Evolutionary conservation across 2,888 invertebrate species (phyloP).

Genomic region (Nomada ferruginata): DNA sequence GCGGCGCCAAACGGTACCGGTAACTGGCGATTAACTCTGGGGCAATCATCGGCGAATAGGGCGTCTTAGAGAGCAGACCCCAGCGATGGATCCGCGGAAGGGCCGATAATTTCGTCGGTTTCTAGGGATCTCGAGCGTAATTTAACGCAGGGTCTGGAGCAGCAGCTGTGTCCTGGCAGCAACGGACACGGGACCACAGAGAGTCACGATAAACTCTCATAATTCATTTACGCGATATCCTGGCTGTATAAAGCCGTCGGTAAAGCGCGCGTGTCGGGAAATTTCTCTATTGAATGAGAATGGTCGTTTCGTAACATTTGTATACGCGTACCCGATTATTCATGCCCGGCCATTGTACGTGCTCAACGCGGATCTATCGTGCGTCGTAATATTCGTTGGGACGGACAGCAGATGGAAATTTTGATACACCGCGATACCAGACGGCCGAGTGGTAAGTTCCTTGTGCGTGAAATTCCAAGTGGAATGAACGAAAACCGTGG

Average conservation of each 20-base stretch:
- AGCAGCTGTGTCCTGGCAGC: constrained; percentile 70
- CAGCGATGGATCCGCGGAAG: constrained; percentile 49
- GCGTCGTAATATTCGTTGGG: constrained; percentile 38
- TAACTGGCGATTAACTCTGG: constrained; percentile 11
- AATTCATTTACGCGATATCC: constrained; percentile 75
- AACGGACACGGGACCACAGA: constrained; percentile 67
- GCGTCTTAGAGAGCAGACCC: constrained; percentile 5
- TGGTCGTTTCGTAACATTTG: constrained; percentile 65
- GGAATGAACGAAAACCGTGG: not conserved
- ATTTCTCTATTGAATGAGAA: constrained; percentile 66
- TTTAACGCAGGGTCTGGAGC: constrained; percentile 67
- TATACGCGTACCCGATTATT: constrained; percentile 61
- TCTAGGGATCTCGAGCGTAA: constrained; percentile 63
- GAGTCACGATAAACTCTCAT: constrained; percentile 78
- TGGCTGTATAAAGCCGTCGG: constrained; percentile 53
- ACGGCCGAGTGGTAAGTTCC: constrained; percentile 47
- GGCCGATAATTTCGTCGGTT: constrained; percentile 67
- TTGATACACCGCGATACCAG: constrained; percentile 35
- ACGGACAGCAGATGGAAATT: constrained; percentile 58
- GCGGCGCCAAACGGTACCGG: not conserved
- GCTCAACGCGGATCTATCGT: constrained; percentile 48
- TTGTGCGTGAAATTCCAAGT: constrained; percentile 20
- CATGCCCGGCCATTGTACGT: constrained; percentile 58
- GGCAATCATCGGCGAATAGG: constrained; percentile 9
- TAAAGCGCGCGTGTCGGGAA: constrained; percentile 46